A percentile compares a stretch with the other conserved stretches of the same genome.
These are phyloP conservation scores for Rattus norvegicus DNA, from an alignment of 2,113 vertebrate genomes.

Conservation along the genomic window DNA sequence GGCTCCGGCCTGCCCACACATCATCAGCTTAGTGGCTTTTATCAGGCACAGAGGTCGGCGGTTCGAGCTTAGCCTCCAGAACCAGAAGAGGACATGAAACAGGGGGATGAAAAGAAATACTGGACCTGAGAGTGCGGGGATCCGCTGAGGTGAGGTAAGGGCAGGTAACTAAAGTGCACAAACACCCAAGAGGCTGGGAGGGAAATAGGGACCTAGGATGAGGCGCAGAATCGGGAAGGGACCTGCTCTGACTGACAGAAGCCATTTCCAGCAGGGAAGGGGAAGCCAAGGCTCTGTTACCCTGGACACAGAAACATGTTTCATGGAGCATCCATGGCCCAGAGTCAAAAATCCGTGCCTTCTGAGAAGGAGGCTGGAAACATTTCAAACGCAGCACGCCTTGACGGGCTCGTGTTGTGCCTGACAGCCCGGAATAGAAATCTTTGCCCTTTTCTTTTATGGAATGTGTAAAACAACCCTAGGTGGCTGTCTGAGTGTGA, in stretches of 20 bases:
- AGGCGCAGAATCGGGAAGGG: background rate
- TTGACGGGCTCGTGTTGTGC: background rate
- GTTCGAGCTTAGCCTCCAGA: background rate
- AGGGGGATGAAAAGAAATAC: background rate
- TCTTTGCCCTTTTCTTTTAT: conserved; percentile 16
- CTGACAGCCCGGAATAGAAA: conserved; percentile 47
- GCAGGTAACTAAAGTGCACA: background rate
- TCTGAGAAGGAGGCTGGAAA: conserved; percentile 45
- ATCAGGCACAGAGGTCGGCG: background rate
- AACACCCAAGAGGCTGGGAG: background rate
- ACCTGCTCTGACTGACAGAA: background rate
- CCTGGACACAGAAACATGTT: background rate
- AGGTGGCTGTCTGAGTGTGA: background rate
- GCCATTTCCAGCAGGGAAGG: background rate
- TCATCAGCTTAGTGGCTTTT: background rate
- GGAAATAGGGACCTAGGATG: background rate
- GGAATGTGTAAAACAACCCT: background rate
- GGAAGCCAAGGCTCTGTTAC: background rate
- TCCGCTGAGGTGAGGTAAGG: background rate
- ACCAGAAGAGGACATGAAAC: background rate
- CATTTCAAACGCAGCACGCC: background rate
- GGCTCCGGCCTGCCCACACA: background rate
- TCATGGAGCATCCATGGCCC: background rate
- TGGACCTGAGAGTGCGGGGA: background rate
- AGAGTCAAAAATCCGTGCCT: conserved; percentile 36